Conservation (phyloP, 2,797 vertebrate species). For the Pseudochaenichthys georgianus region DNA sequence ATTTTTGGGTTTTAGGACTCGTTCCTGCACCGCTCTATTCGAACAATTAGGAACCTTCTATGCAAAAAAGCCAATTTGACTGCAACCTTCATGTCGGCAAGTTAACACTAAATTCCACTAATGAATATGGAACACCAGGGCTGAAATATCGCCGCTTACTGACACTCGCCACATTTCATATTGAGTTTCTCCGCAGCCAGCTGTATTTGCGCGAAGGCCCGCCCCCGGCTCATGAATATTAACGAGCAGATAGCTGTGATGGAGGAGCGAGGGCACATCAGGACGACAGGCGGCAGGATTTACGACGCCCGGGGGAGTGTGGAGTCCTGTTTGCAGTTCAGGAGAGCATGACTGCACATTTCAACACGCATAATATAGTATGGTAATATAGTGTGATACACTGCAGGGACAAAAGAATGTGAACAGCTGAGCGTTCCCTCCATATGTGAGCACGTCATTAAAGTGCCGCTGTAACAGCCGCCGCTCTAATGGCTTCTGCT, state of each 20-base stretch:
- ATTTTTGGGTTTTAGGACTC: too few relatives aligned
- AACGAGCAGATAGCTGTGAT: conserved; percentile 43
- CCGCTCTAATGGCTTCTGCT: too few relatives aligned
- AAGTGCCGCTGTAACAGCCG: too few relatives aligned
- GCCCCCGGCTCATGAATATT: conserved; percentile 67
- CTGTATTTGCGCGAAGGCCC: conserved; percentile 15
- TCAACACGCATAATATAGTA: not conserved
- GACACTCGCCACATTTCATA: conserved; percentile 40
- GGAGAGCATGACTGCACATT: conserved; percentile 38
- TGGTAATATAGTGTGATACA: not conserved
- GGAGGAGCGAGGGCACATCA: conserved; percentile 14
- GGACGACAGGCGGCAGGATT: conserved; percentile 39
- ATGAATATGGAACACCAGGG: conserved; percentile 55
- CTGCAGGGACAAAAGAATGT: not conserved
- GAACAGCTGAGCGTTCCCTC: not conserved
- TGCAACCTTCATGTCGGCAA: not conserved
- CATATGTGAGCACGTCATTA: too few relatives aligned
- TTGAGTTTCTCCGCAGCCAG: not conserved
- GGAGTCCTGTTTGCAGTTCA: conserved; percentile 28
- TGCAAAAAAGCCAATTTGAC: too few relatives aligned
- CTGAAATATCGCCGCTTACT: conserved; percentile 30
- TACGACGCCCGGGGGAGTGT: conserved; percentile 3
- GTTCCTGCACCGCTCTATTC: too few relatives aligned
- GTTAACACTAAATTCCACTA: not conserved
- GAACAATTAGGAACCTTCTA: too few relatives aligned